These are phyloP conservation scores for Apis florea DNA, from an alignment of 1,140 invertebrate genomes.

Conservation along the genomic window DNA sequence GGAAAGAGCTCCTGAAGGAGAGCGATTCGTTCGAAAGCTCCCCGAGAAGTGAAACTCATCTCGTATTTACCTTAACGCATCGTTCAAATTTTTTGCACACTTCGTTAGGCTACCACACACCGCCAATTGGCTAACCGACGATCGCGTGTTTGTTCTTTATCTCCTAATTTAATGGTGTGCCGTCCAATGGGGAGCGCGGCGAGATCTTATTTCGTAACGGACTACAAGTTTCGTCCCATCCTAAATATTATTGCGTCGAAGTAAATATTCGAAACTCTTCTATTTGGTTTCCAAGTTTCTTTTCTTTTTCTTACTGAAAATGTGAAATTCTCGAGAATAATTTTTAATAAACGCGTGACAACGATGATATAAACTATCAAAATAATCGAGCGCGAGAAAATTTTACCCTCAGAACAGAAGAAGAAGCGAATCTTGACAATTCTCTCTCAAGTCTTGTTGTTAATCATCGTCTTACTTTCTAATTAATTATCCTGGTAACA, in stretches of 20 bases:
- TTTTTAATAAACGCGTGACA: too few relatives aligned
- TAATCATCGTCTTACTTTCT: too few relatives aligned
- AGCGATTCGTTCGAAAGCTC: background rate
- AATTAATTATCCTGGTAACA: too few relatives aligned
- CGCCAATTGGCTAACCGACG: constrained; percentile 5
- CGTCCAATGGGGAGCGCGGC: background rate
- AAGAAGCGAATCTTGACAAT: too few relatives aligned
- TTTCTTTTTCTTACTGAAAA: background rate
- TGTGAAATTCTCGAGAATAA: too few relatives aligned
- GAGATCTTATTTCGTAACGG: background rate
- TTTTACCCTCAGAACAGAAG: too few relatives aligned
- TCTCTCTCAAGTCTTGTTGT: too few relatives aligned
- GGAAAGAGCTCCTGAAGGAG: background rate
- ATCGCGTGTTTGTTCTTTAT: background rate
- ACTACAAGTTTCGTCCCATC: background rate
- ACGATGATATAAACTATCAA: too few relatives aligned
- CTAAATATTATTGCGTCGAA: too few relatives aligned
- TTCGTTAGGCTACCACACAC: too few relatives aligned
- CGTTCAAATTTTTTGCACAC: background rate
- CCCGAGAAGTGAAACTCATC: background rate
- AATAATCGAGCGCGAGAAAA: too few relatives aligned
- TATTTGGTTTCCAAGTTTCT: background rate
- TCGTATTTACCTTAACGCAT: background rate
- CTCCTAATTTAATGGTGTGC: background rate
- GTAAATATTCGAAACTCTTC: too few relatives aligned